Percentiles rank a stretch among this genome's conserved stretches.
These are phyloP conservation scores for Morpho helenor DNA, from an alignment of 2,888 invertebrate genomes.

Conservation along the genomic window DNA sequence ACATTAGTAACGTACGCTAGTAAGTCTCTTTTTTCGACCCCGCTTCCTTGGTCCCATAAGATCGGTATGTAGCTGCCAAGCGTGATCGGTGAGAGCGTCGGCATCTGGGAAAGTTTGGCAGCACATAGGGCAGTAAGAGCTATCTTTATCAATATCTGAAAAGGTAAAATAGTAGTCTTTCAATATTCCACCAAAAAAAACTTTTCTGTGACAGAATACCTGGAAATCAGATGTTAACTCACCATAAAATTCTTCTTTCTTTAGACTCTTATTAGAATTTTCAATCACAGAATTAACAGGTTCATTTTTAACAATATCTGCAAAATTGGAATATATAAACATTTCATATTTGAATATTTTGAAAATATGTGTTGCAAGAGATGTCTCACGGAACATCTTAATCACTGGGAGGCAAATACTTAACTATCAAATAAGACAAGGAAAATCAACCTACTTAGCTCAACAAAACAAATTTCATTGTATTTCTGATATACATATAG, in stretches of 20 bases:
- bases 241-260: constrained; percentile 4
- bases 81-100: constrained; percentile 55
- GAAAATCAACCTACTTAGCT: no score
- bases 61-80: constrained; percentile 58
- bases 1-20: constrained; percentile 43
- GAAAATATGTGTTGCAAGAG: neutral
- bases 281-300: constrained; percentile 24
- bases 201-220: no score
- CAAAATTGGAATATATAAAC: constrained; percentile 21
- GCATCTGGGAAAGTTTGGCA: constrained; percentile 50
- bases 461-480: no score
- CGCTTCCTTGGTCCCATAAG: constrained; percentile 69
- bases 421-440: no score
- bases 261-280: constrained; percentile 37
- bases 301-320: constrained; percentile 46
- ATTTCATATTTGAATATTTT: neutral
- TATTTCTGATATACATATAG: no score
- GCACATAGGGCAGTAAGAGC: constrained; percentile 59
- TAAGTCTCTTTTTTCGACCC: constrained; percentile 63
- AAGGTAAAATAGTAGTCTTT: neutral
- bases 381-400: no score
- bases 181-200: no score
- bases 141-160: constrained; percentile 40
- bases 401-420: no score
- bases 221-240: neutral